These are phyloP conservation scores for Pseudotriccus pelzelni DNA, from an alignment of 2,797 vertebrate species.

Conservation along the genomic window DNA sequence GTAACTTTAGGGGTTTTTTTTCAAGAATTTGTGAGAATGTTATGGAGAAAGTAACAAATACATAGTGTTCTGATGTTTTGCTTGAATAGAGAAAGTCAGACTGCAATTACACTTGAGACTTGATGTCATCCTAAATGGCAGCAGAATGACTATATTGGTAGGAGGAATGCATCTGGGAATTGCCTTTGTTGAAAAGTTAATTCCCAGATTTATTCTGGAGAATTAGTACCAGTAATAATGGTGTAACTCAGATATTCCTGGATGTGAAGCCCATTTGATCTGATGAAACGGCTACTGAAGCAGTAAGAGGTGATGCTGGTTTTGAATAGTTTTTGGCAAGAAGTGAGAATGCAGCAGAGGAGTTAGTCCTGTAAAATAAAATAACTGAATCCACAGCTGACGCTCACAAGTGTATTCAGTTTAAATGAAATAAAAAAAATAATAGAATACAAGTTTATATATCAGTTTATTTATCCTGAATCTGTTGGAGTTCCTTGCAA, in stretches of 20 bases:
- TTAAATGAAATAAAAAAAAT: not conserved
- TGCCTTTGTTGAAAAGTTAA: not conserved
- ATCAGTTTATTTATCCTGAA: not conserved
- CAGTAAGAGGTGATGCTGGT: not conserved
- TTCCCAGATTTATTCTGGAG: not conserved
- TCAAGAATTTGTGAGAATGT: not conserved
- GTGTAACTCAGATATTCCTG: slow-evolving; percentile 2
- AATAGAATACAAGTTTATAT: not conserved
- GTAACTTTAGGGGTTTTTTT: fast-evolving
- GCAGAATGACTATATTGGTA: not conserved
- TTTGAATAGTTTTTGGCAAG: not conserved
- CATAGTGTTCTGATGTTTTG: not conserved
- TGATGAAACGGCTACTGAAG: not conserved
- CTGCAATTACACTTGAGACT: not conserved
- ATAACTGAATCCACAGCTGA: not conserved
- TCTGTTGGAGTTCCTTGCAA: not conserved
- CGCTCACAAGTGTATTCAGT: not conserved
- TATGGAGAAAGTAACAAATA: not conserved
- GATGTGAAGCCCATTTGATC: not conserved
- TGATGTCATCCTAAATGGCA: not conserved
- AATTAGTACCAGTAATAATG: not conserved
- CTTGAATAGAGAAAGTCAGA: not conserved
- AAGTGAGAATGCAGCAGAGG: not conserved
- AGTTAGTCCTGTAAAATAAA: not conserved
- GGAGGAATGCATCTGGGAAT: slow-evolving; percentile 3